Evolutionary conservation across 1,140 invertebrate species (phyloP), one percentile per base, ranked within the genome.

Genomic region (Artemia franciscana): DNA sequence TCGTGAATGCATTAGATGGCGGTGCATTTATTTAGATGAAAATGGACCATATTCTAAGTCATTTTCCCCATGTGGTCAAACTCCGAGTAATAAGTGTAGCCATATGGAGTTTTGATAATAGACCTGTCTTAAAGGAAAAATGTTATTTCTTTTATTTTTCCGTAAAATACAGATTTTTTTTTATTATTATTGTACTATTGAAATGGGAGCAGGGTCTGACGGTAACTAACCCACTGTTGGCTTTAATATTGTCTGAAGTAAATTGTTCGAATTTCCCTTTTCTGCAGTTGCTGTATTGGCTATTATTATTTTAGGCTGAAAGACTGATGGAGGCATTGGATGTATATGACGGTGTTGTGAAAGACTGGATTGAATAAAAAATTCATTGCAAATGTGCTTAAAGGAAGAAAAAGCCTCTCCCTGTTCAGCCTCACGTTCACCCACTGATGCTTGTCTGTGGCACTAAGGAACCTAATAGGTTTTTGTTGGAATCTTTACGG

Each of bases 181-280:
- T 7, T 5, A 24, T 26, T 60, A 18, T 7, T 60, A 0, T 63
- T 27, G 58, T 39, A 71, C 66, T 60, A 68, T 68, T 60, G 70
- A 18, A 59, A 70, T 59, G 66, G 67, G 79, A 26, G 68, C 73
- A 30, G 76, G 76, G 5, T 77, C 79, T 66, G 70, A 68, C 3
- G 73, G 75, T 63, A 81, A 82, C 12, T 83, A 86, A 65, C 76
- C 90, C 24, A 82, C 80, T 39, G 75, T 95, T 3, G 85, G 88
- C 0, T 85, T 84, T 66, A 93, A 91, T 76, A 95, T 91, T 0
- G 79, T 90, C 15, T 87, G 88, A 58, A 89, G 88, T 65, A 86
- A 97, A 72, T 88, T 84, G 79, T 85, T 82, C 60, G 86, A 88
- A 78, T 80, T 79, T 78, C 56, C 61, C 28, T n/a, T n/a, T n/a